These are phyloP conservation scores for Cynodonichthys magdalenae DNA, from an alignment of 2,797 vertebrate species.

Conservation along the genomic window DNA sequence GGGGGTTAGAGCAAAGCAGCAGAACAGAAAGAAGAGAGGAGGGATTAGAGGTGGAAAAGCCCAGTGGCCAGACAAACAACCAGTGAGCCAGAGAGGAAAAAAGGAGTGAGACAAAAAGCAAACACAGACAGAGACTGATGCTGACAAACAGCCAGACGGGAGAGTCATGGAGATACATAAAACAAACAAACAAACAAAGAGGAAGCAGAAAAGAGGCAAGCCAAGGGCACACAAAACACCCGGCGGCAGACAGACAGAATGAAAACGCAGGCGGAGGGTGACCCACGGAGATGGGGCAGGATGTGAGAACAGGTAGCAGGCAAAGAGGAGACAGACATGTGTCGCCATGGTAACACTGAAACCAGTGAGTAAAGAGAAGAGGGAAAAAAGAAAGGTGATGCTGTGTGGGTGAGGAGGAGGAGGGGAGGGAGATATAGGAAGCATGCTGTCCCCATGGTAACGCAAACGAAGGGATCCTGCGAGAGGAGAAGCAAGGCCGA, in stretches of 20 bases:
- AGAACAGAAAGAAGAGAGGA: slow-evolving; percentile 65
- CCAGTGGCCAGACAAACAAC: slow-evolving; percentile 65
- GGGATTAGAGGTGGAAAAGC: slow-evolving; percentile 71
- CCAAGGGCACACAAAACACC: slow-evolving; percentile 35
- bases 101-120: slow-evolving; percentile 44
- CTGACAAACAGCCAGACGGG: slow-evolving; percentile 36
- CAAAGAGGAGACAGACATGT: slow-evolving; percentile 64
- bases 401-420: slow-evolving; percentile 3
- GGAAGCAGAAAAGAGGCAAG: slow-evolving; percentile 35
- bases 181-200: slow-evolving; percentile 43
- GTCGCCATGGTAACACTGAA: slow-evolving; percentile 84
- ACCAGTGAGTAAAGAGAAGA: slow-evolving; percentile 65
- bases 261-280: slow-evolving; percentile 28
- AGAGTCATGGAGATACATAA: slow-evolving; percentile 32
- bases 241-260: slow-evolving; percentile 10
- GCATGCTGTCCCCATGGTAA: slow-evolving; percentile 84
- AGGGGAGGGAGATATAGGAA: slow-evolving; percentile 59
- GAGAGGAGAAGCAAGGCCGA: slow-evolving; percentile 56
- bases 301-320: slow-evolving; percentile 70
- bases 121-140: slow-evolving; percentile 46
- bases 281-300: slow-evolving; percentile 51
- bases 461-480: slow-evolving; percentile 72
- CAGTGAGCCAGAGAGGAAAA: slow-evolving; percentile 49
- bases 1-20: slow-evolving; percentile 37
- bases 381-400: slow-evolving; percentile 43